A percentile compares a stretch with the other conserved stretches of the same genome.
Evolutionary conservation across 2,888 invertebrate genomes (phyloP).

Genomic region (Buathra laborator): DNA sequence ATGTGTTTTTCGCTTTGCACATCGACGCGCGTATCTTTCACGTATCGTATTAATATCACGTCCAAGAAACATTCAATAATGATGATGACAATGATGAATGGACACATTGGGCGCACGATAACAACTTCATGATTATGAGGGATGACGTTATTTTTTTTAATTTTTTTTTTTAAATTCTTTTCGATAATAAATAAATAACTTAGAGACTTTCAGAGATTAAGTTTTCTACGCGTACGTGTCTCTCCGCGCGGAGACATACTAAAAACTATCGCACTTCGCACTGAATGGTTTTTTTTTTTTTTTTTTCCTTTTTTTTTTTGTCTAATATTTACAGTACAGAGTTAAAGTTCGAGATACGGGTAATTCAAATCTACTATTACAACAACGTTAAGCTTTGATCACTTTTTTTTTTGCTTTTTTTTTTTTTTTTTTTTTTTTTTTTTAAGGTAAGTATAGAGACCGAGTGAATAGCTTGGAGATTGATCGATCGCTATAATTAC

Average conservation of each 20-base stretch:
- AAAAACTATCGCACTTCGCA: constrained; percentile 1
- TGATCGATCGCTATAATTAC: constrained; percentile 29
- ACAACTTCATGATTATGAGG: constrained; percentile 53
- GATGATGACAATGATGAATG: constrained; percentile 7
- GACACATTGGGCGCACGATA: constrained; percentile 36
- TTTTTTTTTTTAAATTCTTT: constrained; percentile 16
- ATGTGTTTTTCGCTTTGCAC: constrained; percentile 21
- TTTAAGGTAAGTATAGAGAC: constrained; percentile 28
- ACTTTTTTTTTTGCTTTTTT: constrained; percentile 16
- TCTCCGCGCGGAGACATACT: constrained; percentile 28
- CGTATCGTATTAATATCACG: constrained; percentile 26
- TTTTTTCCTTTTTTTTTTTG: constrained; percentile 6
- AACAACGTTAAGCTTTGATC: constrained; percentile 40
- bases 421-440: neutral
- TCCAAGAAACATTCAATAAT: constrained; percentile 24
- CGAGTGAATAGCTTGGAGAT: constrained; percentile 25
- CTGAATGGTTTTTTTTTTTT: constrained; percentile 18
- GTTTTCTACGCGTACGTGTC: constrained; percentile 52
- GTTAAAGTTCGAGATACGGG: constrained; percentile 40
- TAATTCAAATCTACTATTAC: constrained; percentile 50
- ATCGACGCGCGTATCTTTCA: neutral
- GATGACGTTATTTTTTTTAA: constrained; percentile 24
- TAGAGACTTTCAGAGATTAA: constrained; percentile 58
- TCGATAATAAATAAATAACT: constrained; percentile 70
- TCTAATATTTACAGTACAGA: constrained; percentile 54